These are phyloP conservation scores for Ara ararauna DNA, from an alignment of 2,797 vertebrate species.

Conservation along the genomic window DNA sequence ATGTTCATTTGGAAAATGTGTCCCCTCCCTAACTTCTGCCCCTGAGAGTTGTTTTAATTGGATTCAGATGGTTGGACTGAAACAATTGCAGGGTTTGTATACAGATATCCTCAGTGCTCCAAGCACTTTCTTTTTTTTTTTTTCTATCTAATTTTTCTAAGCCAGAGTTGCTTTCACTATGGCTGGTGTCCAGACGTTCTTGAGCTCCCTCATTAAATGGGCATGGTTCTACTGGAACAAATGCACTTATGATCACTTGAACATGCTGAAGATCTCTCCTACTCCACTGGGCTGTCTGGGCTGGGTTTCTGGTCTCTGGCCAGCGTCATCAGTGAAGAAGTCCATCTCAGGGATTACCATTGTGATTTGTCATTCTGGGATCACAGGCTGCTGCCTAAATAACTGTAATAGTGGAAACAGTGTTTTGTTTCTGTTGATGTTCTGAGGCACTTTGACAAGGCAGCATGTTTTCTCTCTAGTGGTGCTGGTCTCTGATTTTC, in stretches of 20 bases:
- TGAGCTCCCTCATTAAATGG: background rate
- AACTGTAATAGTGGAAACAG: background rate
- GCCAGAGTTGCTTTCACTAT: background rate
- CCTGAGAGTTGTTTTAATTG: constrained; percentile 7
- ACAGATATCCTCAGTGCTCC: background rate
- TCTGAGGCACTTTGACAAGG: background rate
- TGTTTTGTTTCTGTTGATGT: constrained; percentile 10
- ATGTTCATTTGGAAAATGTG: constrained; percentile 53
- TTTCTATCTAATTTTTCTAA: background rate
- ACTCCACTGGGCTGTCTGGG: background rate
- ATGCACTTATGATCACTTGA: background rate
- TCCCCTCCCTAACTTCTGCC: constrained; percentile 56
- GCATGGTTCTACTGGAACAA: background rate
- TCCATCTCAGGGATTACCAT: background rate
- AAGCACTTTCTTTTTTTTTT: background rate
- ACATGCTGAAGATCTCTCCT: background rate
- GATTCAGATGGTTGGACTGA: constrained; percentile 55
- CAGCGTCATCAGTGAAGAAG: background rate
- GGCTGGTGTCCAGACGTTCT: background rate
- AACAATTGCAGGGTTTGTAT: background rate
- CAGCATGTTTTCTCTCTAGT: background rate
- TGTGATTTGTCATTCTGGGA: background rate
- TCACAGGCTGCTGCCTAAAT: background rate
- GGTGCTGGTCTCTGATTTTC: background rate
- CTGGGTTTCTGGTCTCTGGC: background rate